Evolutionary conservation across 2,797 vertebrate species (phyloP).

Genomic region (Phrynocephalus guinanensis): DNA sequence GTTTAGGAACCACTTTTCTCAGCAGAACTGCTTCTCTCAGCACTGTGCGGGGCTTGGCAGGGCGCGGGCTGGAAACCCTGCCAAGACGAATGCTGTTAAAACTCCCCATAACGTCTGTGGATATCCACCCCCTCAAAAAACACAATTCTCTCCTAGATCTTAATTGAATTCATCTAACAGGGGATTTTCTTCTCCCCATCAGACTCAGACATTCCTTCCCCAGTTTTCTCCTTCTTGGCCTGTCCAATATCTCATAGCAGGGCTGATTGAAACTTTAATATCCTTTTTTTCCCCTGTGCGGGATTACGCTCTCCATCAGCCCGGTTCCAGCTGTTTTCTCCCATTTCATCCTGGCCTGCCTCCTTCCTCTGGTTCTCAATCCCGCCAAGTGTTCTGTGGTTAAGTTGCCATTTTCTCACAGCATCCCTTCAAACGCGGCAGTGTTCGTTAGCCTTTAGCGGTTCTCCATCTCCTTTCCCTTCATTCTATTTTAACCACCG

Average conservation of each 20-base stretch:
- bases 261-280: conserved; percentile 21
- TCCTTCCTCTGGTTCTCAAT: neutral
- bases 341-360: neutral
- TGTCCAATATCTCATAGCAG: conserved; percentile 7
- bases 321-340: conserved; percentile 27
- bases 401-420: no score
- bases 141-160: neutral
- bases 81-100: conserved; percentile 28
- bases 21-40: conserved; percentile 33
- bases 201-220: conserved; percentile 22
- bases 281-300: conserved; percentile 2
- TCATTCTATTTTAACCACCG: no score
- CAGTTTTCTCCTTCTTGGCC: neutral
- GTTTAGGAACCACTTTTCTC: conserved; percentile 32
- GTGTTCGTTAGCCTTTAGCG: neutral
- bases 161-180: conserved; percentile 33
- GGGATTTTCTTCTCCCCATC: conserved; percentile 12
- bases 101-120: conserved; percentile 44
- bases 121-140: neutral
- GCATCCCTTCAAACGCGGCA: neutral
- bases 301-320: neutral
- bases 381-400: conserved; percentile 16
- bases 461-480: no score
- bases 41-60: conserved; percentile 43
- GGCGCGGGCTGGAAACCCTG: conserved; percentile 25